phyloP scores from a whole-genome alignment of 2,888 invertebrate species.

The Phasia obesa region DNA sequence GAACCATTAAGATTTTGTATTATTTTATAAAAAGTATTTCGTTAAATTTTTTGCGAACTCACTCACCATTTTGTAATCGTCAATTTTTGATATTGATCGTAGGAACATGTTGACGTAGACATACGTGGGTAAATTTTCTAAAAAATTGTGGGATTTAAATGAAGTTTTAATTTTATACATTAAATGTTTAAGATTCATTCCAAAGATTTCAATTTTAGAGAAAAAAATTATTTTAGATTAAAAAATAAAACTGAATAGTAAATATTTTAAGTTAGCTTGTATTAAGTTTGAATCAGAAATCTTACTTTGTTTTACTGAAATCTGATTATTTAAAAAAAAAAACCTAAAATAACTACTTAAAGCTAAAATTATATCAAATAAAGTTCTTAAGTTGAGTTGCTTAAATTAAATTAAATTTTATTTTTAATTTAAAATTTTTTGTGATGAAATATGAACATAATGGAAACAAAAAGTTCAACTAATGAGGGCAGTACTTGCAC shows the following conservation, averaged over 20 bases:
- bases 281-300: no score
- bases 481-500: background rate
- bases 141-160: constrained; percentile 72
- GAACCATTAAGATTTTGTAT: background rate
- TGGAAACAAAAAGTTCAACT: constrained; percentile 65
- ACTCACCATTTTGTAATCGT: constrained; percentile 99
- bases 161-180: constrained; percentile 41
- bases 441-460: constrained; percentile 76
- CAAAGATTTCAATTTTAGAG: constrained; percentile 3
- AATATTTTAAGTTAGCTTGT: constrained; percentile 10
- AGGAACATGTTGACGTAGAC: constrained; percentile 97
- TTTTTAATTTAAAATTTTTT: constrained; percentile 20
- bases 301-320: no score
- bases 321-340: background rate
- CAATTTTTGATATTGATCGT: constrained; percentile 99
- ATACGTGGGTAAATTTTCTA: constrained; percentile 92
- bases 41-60: constrained; percentile 77
- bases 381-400: background rate
- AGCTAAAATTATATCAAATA: constrained; percentile 1
- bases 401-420: background rate
- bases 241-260: constrained; percentile 13
- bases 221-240: constrained; percentile 17
- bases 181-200: no score
- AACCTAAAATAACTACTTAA: constrained; percentile 32
- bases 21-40: background rate